These are phyloP conservation scores for Erythrocercus mccallii DNA, from an alignment of 2,113 vertebrate species.

Conservation along the genomic window DNA sequence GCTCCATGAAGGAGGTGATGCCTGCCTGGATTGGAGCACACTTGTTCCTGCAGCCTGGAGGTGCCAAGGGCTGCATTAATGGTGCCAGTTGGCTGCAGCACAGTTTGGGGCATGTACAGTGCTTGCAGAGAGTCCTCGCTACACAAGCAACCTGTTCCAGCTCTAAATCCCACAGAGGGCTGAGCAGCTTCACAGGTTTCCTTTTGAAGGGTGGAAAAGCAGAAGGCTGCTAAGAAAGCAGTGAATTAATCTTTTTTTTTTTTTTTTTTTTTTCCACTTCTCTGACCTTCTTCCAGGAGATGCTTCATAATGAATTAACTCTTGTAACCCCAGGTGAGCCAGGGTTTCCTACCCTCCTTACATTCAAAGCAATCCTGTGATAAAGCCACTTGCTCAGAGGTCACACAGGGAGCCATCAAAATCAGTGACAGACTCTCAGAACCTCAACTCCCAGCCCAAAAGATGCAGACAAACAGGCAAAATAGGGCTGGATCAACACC, in stretches of 20 bases:
- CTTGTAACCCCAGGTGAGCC: rapidly evolving
- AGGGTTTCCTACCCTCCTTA: not conserved
- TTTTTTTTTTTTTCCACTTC: not conserved
- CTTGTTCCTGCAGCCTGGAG: not conserved
- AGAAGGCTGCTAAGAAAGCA: not conserved
- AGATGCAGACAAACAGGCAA: not conserved
- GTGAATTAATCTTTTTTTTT: not conserved
- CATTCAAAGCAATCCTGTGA: not conserved
- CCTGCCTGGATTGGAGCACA: not conserved
- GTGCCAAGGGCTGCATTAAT: not conserved
- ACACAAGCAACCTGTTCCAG: not conserved
- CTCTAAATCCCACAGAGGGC: not conserved
- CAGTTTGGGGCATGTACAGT: not conserved
- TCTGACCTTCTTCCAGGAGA: not conserved
- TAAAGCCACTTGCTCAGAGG: not conserved
- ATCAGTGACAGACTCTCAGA: not conserved
- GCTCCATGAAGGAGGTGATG: not conserved
- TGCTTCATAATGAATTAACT: constrained; percentile 33
- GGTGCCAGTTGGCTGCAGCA: not conserved
- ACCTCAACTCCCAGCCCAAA: not conserved
- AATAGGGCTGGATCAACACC: not conserved
- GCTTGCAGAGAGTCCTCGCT: not conserved
- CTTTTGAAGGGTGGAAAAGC: constrained; percentile 27
- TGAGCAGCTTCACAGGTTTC: not conserved
- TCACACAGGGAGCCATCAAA: not conserved